These are phyloP conservation scores for Calephelis perditalis DNA, from an alignment of 2,888 invertebrate genomes.

Conservation along the genomic window DNA sequence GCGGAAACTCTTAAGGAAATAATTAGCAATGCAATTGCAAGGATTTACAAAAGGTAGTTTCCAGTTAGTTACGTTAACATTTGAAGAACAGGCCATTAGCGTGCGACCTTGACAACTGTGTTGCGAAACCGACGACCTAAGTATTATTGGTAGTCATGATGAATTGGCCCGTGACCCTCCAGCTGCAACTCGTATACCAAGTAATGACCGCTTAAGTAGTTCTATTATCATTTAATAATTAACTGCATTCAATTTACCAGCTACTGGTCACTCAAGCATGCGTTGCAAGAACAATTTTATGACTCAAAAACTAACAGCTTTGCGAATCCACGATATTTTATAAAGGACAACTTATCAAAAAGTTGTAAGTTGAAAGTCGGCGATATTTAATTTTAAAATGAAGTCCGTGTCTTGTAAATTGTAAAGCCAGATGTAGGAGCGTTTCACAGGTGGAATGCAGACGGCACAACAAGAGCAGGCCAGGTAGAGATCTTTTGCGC, in stretches of 20 bases:
- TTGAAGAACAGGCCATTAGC: slow-evolving; percentile 64
- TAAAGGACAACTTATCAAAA: no score
- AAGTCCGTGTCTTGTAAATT: background rate
- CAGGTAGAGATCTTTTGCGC: slow-evolving; percentile 66
- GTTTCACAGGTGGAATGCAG: slow-evolving; percentile 54
- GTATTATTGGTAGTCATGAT: slow-evolving; percentile 53
- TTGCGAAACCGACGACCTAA: slow-evolving; percentile 56
- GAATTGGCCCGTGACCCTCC: slow-evolving; percentile 11
- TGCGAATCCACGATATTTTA: background rate
- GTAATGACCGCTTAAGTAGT: background rate
- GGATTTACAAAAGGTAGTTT: slow-evolving; percentile 35
- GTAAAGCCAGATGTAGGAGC: slow-evolving; percentile 15
- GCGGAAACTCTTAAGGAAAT: slow-evolving; percentile 37
- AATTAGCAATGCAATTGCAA: slow-evolving; percentile 36
- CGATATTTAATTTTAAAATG: slow-evolving; percentile 1
- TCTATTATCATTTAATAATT: background rate
- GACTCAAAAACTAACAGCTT: background rate
- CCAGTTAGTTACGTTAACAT: slow-evolving; percentile 41
- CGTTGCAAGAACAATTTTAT: background rate
- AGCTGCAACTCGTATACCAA: slow-evolving; percentile 1
- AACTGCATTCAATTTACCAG: background rate
- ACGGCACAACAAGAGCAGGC: slow-evolving; percentile 54
- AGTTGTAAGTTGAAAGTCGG: background rate
- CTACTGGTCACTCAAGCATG: background rate
- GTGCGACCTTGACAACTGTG: slow-evolving; percentile 61